A percentile compares a stretch with the other conserved stretches of the same genome.
Evolutionary conservation across 92 coral and sea anemone species (phyloP).

Genomic region (Epizoanthus stellaris): DNA sequence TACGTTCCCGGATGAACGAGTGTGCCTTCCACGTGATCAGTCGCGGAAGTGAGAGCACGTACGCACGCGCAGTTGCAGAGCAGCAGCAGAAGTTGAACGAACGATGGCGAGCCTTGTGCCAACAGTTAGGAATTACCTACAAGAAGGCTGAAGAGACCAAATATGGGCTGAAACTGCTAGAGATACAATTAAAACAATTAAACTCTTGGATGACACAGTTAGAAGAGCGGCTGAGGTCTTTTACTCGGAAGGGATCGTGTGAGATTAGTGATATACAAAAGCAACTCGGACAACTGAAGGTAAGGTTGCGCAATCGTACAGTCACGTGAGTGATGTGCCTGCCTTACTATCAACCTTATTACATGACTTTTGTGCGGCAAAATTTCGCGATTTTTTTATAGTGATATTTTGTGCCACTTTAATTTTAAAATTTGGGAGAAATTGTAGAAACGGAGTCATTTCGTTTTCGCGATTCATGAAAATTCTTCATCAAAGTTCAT

Average conservation of each 20-base stretch:
- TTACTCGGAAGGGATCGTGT: constrained; percentile 71
- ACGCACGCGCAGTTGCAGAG: constrained; percentile 82
- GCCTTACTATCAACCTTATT: too few species aligned
- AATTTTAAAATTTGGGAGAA: too few species aligned
- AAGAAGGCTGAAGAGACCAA: constrained; percentile 98
- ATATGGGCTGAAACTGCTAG: constrained; percentile 88
- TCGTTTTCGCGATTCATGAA: too few species aligned
- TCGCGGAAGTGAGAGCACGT: constrained; percentile 82
- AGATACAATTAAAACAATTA: constrained; percentile 88
- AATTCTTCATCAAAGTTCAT: too few species aligned
- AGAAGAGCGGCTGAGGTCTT: constrained; percentile 72
- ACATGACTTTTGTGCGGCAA: too few species aligned
- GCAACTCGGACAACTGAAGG: constrained; percentile 80
- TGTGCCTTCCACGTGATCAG: constrained; percentile 87
- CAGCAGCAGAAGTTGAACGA: constrained; percentile 88
- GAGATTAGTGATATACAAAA: constrained; percentile 78
- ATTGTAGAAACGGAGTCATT: too few species aligned
- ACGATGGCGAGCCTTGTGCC: constrained; percentile 97
- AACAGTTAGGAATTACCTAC: constrained; percentile 96
- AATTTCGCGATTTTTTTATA: too few species aligned
- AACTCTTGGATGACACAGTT: constrained; percentile 94
- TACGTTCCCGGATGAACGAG: constrained; percentile 89
- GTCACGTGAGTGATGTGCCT: too few species aligned
- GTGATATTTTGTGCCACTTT: too few species aligned
- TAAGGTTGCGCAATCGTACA: constrained; percentile 20